Percentiles rank a stretch among this genome's conserved stretches.
Conservation (phyloP, 2,888 invertebrate species). For the Conomelus anceps region DNA sequence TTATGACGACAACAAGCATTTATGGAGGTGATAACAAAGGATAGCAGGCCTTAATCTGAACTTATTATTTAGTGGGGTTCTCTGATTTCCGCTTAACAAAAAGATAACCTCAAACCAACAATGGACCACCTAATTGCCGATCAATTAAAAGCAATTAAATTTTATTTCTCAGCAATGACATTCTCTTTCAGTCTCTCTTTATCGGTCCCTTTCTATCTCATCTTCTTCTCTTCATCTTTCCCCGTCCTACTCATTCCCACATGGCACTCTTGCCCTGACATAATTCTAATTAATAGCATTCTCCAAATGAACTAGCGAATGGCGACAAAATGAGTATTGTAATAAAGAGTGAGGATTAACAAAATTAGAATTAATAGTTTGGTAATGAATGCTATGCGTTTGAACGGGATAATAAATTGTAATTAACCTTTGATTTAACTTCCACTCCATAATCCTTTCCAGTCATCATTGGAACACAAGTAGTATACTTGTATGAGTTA, state of each 20-base stretch:
- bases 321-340: background rate
- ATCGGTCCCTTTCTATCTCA: background rate
- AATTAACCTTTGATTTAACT: background rate
- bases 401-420: background rate
- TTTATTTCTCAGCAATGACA: background rate
- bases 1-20: too few relatives aligned
- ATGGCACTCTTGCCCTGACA: background rate
- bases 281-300: background rate
- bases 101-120: too few relatives aligned
- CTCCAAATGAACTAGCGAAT: background rate
- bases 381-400: background rate
- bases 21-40: too few relatives aligned
- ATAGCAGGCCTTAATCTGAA: too few relatives aligned
- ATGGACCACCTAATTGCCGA: too few relatives aligned
- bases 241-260: background rate
- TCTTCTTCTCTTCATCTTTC: background rate
- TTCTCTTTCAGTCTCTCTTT: background rate
- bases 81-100: too few relatives aligned
- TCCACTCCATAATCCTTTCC: background rate
- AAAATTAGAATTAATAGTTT: background rate
- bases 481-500: too few relatives aligned
- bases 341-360: background rate
- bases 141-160: too few relatives aligned
- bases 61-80: too few relatives aligned
- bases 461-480: too few relatives aligned